Conservation (phyloP, 2,113 vertebrate species). For the Tyrannus savana region DNA sequence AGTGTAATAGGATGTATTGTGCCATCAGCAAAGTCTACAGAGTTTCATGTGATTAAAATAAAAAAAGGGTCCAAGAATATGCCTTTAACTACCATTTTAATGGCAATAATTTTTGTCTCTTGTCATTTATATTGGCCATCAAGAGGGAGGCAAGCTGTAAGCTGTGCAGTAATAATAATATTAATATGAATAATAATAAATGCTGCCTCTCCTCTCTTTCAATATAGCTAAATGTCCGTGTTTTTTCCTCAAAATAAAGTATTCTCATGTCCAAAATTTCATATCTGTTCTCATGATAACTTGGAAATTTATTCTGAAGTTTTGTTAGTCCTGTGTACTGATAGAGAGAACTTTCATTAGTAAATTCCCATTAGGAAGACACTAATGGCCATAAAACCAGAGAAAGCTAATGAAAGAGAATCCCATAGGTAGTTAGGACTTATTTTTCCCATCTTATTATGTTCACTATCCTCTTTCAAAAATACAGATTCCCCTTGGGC, state of each 20-base stretch:
- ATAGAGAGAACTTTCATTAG: not conserved
- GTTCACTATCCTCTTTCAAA: not conserved
- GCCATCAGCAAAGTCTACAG: constrained; percentile 75
- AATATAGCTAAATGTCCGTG: constrained; percentile 3
- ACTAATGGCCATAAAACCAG: constrained; percentile 45
- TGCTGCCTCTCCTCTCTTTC: constrained; percentile 10
- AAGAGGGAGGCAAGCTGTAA: constrained; percentile 56
- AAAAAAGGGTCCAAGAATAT: constrained; percentile 70
- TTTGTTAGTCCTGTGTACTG: not conserved
- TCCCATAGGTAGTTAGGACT: constrained; percentile 42
- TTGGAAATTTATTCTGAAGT: constrained; percentile 51
- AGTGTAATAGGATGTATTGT: constrained; percentile 77
- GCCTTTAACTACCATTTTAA: constrained; percentile 77
- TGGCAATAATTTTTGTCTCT: constrained; percentile 73
- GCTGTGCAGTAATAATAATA: constrained; percentile 54
- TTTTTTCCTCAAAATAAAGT: constrained; percentile 40
- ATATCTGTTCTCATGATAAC: constrained; percentile 17
- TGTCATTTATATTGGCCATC: constrained; percentile 74
- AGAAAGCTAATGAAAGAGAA: constrained; percentile 38
- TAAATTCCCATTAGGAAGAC: constrained; percentile 46
- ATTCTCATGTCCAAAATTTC: constrained; percentile 1
- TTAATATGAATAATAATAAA: constrained; percentile 72
- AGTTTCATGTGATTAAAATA: constrained; percentile 77
- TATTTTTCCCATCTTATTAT: constrained; percentile 29
- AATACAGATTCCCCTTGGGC: not conserved